Evolutionary conservation across 2,888 invertebrate genomes (phyloP), one percentile per base, ranked within the genome.

Genomic region (Polia nebulosa): DNA sequence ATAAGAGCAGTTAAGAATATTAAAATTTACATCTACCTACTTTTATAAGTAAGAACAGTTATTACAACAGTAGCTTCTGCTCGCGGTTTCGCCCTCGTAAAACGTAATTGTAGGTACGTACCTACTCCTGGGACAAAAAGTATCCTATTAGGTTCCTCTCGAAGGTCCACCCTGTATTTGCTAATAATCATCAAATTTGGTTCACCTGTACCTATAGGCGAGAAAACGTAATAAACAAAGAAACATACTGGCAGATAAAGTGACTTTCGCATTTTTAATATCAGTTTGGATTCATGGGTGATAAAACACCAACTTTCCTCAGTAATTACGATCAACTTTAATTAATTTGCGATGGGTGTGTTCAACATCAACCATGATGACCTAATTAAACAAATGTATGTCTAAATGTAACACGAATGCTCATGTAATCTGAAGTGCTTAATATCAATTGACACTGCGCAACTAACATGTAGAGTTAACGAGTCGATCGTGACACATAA

Each of bases 391-490:
- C 6, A 64, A 51, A 36, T 44, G n/a, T 36, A 44, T 20, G 27
- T 65, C 66, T 41, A 53, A 55, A 70, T 32, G 13, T 44, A 53
- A 64, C 27, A 27, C 15, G 34, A 20, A 49, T 15, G 45, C 39
- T 57, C 51, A 15, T 34, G 3, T 34, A 53, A 52, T 59, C 34
- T 36, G 25, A 29, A 73, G 60, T 80, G 70, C 20, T 64, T 56
- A 58, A 76, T 78, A 78, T 75, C 79, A 75, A 45, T 78, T 73
- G 58, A 59, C 75, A 60, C 78, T 44, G 9, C 27, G 25, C 49
- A 39, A 52, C 51, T 57, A 66, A 73, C 66, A 60, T 56, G 45
- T 59, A 29, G 36, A 73, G 73, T 73, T 72, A 65, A 73, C 66
- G 45, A 41, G 56, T 41, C 11, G 36, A 36, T 25, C 34, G 52